These are phyloP conservation scores for Drosophila quadrilineata DNA, from an alignment of 1,140 invertebrate genomes.

Conservation along the genomic window DNA sequence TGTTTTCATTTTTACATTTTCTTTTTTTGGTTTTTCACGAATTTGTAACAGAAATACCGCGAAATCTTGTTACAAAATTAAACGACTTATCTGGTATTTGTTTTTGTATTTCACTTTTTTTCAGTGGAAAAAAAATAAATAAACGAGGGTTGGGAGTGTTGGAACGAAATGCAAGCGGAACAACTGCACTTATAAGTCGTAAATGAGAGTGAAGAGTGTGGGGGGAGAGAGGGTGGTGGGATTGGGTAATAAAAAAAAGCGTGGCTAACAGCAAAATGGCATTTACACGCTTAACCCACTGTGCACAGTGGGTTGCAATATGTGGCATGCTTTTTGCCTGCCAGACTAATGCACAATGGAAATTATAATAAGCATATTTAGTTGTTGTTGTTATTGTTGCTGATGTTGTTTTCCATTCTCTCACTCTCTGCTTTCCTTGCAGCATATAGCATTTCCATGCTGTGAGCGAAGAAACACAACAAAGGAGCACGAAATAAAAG, in stretches of 20 bases:
- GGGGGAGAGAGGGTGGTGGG: too few relatives aligned
- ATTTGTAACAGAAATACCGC: conserved; percentile 48
- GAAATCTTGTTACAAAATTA: conserved; percentile 75
- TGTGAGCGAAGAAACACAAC: conserved; percentile 16
- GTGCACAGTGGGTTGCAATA: conserved; percentile 60
- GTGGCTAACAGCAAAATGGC: conserved; percentile 50
- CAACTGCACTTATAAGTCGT: conserved; percentile 47
- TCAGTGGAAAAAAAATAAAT: neutral
- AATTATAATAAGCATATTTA: conserved; percentile 77
- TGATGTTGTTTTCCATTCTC: too few relatives aligned
- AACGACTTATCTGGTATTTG: conserved; percentile 61
- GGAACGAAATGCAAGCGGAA: conserved; percentile 30
- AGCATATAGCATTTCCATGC: conserved; percentile 45
- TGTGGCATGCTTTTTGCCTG: neutral
- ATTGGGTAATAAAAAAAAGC: conserved; percentile 38
- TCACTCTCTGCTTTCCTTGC: too few relatives aligned
- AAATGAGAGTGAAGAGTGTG: conserved; percentile 27
- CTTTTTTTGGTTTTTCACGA: conserved; percentile 38
- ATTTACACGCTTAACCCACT: conserved; percentile 71
- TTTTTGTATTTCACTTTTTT: conserved; percentile 5
- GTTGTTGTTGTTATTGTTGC: too few relatives aligned
- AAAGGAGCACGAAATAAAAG: conserved; percentile 47
- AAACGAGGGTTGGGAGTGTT: conserved; percentile 1
- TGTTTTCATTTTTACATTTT: too few relatives aligned
- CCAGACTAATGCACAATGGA: conserved; percentile 63